Base-by-base conservation (phyloP, 1,140 invertebrate genomes). In the Gonioctena quinquepunctata region DNA sequence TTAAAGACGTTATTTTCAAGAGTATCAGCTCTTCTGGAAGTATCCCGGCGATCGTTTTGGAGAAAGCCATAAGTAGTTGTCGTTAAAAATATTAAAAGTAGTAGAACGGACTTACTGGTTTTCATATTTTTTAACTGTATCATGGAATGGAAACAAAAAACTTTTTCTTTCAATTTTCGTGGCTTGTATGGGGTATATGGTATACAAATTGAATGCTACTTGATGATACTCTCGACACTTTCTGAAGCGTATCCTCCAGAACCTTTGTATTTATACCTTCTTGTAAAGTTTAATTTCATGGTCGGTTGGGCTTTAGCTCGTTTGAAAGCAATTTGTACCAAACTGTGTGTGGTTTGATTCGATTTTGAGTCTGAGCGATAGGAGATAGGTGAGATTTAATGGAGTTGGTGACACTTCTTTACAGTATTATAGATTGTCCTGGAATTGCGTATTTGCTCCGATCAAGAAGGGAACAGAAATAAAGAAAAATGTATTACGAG, bases 301-400 rank as follows among this genome's bases (percentile, higher is more conserved):
- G 21, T 27, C 26, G 63, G 63, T 52, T 27, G 19, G 63, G 23
- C 49, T 23, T 65, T 19, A 27, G 33, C 50, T 65, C 23, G 63
- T 65, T 63, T 49, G 28, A 54, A 65, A 65, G 19, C 63, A 49
- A 65, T 65, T 65, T 65, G 63, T 25, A 23, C 13, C 63, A 26
- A 65, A 65, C 48, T 65, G 48, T 28, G 63, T 65, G 63, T 52
- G 63, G 63, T 65, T 54, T 23, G 49, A 65, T 49, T 65, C 50
- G 54, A 65, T 52, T 54, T 65, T 19, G 7, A 26, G 21, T 8
- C n/a, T 26, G 16, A 18, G 13, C 11, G 22, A 61, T 61, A 61
- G 1, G 59, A 27, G 22, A 61, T 61, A 61, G 1, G 59, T 61
- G 4, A 54, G 50, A 54, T 54, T 54, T 54, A 54, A 8, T 54